phyloP scores from a whole-genome alignment of 2,797 vertebrate genomes.

The Anguilla obscura region DNA sequence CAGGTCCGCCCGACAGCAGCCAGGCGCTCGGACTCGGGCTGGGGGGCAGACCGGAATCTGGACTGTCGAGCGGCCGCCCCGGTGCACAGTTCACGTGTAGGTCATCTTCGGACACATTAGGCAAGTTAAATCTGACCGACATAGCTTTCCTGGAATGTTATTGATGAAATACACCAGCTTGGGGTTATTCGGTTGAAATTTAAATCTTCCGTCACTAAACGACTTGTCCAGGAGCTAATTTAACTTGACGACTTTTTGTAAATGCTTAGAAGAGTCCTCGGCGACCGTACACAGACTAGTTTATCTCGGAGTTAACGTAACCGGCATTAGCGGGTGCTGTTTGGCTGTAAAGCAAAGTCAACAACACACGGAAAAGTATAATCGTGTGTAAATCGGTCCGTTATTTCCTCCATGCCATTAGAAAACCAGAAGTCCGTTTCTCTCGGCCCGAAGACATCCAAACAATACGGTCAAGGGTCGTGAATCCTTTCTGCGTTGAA shows the following conservation, averaged over 20 bases:
- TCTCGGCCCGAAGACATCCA: background rate
- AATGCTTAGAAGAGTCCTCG: background rate
- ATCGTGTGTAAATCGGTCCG: background rate
- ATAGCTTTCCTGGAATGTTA: constrained; percentile 64
- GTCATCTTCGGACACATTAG: constrained; percentile 81
- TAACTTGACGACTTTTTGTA: background rate
- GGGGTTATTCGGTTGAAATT: background rate
- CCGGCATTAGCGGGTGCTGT: constrained; percentile 23
- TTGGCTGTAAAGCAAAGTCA: background rate
- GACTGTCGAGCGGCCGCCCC: constrained; percentile 88
- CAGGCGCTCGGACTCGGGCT: constrained; percentile 85
- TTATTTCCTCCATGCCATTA: background rate
- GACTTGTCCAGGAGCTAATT: background rate
- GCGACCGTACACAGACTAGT: background rate
- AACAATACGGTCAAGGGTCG: background rate
- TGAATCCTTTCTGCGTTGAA: background rate
- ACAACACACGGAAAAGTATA: background rate
- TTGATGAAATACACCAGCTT: constrained; percentile 20
- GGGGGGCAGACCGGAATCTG: constrained; percentile 89
- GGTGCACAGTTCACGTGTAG: constrained; percentile 82
- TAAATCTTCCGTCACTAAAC: background rate
- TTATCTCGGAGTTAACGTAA: background rate
- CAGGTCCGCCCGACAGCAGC: constrained; percentile 68
- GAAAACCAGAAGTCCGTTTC: background rate
- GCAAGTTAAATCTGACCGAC: constrained; percentile 88